Evolutionary conservation across 2,797 vertebrate genomes (phyloP).

Genomic region (Coracias cyanogaster): DNA sequence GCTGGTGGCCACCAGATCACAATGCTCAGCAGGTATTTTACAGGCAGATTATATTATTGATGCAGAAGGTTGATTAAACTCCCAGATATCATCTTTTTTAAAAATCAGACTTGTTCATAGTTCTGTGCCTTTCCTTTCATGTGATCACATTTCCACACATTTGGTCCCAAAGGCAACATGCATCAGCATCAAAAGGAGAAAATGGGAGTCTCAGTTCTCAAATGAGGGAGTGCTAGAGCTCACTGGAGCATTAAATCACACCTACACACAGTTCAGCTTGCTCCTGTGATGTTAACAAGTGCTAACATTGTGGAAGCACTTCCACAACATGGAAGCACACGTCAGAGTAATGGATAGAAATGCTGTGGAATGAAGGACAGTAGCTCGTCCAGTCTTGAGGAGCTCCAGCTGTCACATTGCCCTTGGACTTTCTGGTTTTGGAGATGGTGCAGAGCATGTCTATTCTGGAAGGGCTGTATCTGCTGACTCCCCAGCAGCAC

Average conservation of each 20-base stretch:
- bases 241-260: constrained; percentile 38
- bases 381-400: not conserved
- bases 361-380: not conserved
- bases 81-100: not conserved
- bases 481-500: not conserved
- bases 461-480: not conserved
- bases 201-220: not conserved
- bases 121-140: not conserved
- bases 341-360: not conserved
- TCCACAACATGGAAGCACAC: too few species aligned
- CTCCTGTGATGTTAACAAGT: not conserved
- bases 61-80: not conserved
- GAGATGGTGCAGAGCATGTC: not conserved
- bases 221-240: constrained; percentile 8
- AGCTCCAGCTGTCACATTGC: not conserved
- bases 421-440: not conserved
- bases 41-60: not conserved
- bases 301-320: too few species aligned
- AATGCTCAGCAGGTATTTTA: not conserved
- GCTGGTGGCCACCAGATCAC: not conserved
- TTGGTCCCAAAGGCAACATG: not conserved
- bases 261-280: not conserved
- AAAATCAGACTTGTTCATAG: not conserved
- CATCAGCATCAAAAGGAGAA: not conserved
- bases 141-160: not conserved